A percentile compares a stretch with the other conserved stretches of the same genome.
These are phyloP conservation scores for Pempheris klunzingeri DNA, from an alignment of 2,797 vertebrate species.

Conservation along the genomic window DNA sequence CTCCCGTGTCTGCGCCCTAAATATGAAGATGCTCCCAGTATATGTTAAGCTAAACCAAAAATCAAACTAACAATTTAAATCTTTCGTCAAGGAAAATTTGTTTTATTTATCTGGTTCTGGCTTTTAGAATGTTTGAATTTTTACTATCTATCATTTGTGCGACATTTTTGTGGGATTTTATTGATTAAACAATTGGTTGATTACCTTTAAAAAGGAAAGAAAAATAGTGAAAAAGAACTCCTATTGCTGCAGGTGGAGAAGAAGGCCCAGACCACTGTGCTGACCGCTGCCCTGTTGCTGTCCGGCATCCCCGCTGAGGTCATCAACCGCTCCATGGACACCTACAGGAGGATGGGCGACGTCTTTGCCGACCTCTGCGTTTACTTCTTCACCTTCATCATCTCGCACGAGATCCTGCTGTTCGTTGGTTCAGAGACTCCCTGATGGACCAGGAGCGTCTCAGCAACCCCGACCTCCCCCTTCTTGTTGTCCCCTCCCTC, in stretches of 20 bases:
- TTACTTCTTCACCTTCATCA: slow-evolving; percentile 98
- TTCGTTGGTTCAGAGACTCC: slow-evolving; percentile 86
- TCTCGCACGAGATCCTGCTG: slow-evolving; percentile 91
- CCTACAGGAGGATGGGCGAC: slow-evolving; percentile 97
- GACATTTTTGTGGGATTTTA: too few species aligned
- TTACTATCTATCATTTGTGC: background rate
- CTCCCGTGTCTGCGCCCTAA: background rate
- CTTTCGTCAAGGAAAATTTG: background rate
- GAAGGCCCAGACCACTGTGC: slow-evolving; percentile 93
- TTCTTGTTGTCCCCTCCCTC: background rate
- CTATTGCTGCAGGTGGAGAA: slow-evolving; percentile 88
- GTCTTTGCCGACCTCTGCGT: slow-evolving; percentile 97
- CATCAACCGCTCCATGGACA: slow-evolving; percentile 97
- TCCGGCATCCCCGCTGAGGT: slow-evolving; percentile 97
- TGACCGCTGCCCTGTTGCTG: slow-evolving; percentile 93
- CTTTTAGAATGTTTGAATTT: too few species aligned
- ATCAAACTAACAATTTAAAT: background rate
- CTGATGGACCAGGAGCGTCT: slow-evolving; percentile 37
- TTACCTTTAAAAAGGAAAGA: background rate
- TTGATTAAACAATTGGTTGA: background rate
- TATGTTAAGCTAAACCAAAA: background rate
- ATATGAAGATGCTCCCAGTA: background rate
- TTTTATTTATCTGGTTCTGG: background rate
- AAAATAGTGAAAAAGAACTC: background rate
- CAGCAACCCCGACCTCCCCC: background rate